These are phyloP conservation scores for Mesembrinibis cayennensis DNA, from an alignment of 2,113 vertebrate species.

Conservation along the genomic window DNA sequence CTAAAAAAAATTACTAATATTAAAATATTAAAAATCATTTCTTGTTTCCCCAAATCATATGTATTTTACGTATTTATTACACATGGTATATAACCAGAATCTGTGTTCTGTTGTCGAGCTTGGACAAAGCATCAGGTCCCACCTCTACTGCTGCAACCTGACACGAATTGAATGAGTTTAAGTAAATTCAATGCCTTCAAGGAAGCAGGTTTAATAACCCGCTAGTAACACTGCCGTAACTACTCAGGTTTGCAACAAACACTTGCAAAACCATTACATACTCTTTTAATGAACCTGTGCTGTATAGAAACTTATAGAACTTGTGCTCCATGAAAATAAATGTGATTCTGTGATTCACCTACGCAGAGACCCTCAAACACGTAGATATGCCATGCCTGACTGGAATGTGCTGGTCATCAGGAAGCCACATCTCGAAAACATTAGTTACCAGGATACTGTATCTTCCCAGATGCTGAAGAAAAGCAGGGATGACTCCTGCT, in stretches of 20 bases:
- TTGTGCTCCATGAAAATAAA: not conserved
- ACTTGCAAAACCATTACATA: not conserved
- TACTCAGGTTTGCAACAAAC: not conserved
- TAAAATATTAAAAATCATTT: not conserved
- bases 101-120: not conserved
- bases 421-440: not conserved
- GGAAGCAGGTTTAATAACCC: not conserved
- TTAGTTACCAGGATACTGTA: not conserved
- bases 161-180: not conserved
- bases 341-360: not conserved
- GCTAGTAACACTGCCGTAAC: rapidly evolving
- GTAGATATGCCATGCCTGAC: not conserved
- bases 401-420: not conserved
- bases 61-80: not conserved
- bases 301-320: not conserved
- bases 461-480: not conserved
- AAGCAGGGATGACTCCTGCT: not conserved
- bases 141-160: not conserved
- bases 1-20: not conserved
- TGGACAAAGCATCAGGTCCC: not conserved
- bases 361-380: not conserved
- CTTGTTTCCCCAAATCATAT: not conserved
- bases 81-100: not conserved
- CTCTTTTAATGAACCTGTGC: not conserved
- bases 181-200: not conserved